Base-by-base conservation (phyloP, 2,888 invertebrate species). In the Lepetodrilus schrolli region DNA sequence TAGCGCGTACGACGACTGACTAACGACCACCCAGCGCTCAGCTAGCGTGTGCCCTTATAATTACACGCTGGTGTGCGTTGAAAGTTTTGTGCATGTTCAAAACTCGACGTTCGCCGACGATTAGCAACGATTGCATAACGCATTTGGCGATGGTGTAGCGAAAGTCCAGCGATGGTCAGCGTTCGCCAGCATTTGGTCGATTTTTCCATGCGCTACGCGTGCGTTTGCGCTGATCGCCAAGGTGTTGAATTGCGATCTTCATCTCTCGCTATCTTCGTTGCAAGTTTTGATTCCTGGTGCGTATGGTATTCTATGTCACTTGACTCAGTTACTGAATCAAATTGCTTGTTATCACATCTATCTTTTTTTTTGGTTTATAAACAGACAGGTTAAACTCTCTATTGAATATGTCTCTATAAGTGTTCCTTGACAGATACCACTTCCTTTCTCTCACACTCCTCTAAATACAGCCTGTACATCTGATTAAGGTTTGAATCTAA, bases 261-360 rank as follows among this genome's bases (percentile, higher is more conserved):
- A 38, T 70, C 70, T 36, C 70, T 36, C 17, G 48, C 50, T 20
- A 10, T 21, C 34, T 70, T 70, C n/a, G 70, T 70, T 13, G n/a
- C 34, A 21, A 30, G 17, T 49, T 70, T 49, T n/a, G 23, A 43
- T 1, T 26, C 0, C 17, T 20, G 2, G 26, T 69, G 69, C 3
- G 13, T 8, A 3, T 30, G 8, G 7, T 17, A 7, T 34, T 0
- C 23, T 5, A 13, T 43, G 17, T 38, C 13, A 8, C 21, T 8
- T 13, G 20, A 21, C 2, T 23, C 21, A 13, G 21, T n/a, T 10
- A 38, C 10, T 13, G 5, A 23, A 20, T 38, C 4, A 66, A 36
- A 38, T 17, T 66, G 7, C 8, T 34, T 3, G 17, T 38, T 66
- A 4, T 37, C 17, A 47, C 69, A 69, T 48, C 43, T 26, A 26